Percentiles rank a stretch among this genome's conserved stretches.
Conservation (phyloP, 2,888 invertebrate species). For the Caprella mutica region DNA sequence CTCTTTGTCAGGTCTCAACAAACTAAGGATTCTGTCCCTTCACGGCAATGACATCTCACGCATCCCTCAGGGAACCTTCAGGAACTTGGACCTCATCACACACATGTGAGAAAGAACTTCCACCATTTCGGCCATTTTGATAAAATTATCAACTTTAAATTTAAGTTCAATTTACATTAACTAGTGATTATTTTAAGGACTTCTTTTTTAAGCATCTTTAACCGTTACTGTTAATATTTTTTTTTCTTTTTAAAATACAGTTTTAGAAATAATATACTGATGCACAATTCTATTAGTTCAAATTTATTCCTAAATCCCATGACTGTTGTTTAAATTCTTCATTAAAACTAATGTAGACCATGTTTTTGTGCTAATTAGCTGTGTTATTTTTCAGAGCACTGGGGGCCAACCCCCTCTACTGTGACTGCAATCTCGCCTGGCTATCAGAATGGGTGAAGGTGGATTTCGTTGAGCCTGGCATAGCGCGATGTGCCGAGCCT, state of each 20-base stretch:
- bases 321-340: no score
- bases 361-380: neutral
- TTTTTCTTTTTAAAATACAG: no score
- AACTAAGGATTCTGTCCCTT: slow-evolving; percentile 72
- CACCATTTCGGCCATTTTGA: no score
- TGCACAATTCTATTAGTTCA: no score
- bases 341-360: no score
- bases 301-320: no score
- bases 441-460: slow-evolving; percentile 92
- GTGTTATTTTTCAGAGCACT: slow-evolving; percentile 58
- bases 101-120: slow-evolving; percentile 90
- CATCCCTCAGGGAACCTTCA: slow-evolving; percentile 92
- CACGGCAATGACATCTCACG: slow-evolving; percentile 96
- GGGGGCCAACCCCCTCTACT: slow-evolving; percentile 92
- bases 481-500: slow-evolving; percentile 88
- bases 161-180: no score
- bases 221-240: no score
- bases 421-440: slow-evolving; percentile 94
- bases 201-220: no score
- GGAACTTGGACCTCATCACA: slow-evolving; percentile 80
- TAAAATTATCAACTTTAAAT: no score
- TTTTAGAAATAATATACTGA: no score
- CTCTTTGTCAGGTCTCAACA: slow-evolving; percentile 73
- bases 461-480: slow-evolving; percentile 94
- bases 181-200: no score